Conservation (phyloP, 2,888 invertebrate species). For the Reticulitermes lucifugus region DNA sequence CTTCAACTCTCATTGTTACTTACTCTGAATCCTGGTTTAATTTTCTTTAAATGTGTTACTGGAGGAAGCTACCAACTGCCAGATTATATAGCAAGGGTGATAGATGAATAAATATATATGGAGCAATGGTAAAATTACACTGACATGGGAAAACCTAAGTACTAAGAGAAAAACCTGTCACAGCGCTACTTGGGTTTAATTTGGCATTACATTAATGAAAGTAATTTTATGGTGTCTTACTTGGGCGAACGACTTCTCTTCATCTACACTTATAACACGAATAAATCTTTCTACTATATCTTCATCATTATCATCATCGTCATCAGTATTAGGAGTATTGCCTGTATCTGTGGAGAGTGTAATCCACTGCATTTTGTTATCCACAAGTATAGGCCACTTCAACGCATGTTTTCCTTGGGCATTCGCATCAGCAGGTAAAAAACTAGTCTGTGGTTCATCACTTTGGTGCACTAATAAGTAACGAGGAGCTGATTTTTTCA, state of each 20-base stretch:
- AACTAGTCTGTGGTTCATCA: conserved; percentile 54
- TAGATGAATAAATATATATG: too few species aligned
- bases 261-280: conserved; percentile 67
- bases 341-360: conserved; percentile 60
- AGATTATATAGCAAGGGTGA: too few species aligned
- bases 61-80: too few species aligned
- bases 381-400: conserved; percentile 69
- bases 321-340: conserved; percentile 55
- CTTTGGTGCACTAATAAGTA: conserved; percentile 59
- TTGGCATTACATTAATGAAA: too few species aligned
- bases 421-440: conserved; percentile 61
- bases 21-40: too few species aligned
- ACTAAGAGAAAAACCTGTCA: too few species aligned
- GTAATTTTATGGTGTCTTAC: conserved; percentile 34
- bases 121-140: too few species aligned
- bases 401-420: conserved; percentile 65
- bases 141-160: too few species aligned
- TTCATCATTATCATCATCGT: conserved; percentile 60
- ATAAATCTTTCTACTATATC: conserved; percentile 70
- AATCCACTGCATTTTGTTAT: conserved; percentile 66
- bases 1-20: too few species aligned
- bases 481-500: conserved; percentile 58
- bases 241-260: conserved; percentile 59
- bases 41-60: neutral
- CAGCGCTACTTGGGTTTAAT: too few species aligned